Base-by-base conservation (phyloP, 2,113 vertebrate genomes). In the Xiphophorus hellerii region DNA sequence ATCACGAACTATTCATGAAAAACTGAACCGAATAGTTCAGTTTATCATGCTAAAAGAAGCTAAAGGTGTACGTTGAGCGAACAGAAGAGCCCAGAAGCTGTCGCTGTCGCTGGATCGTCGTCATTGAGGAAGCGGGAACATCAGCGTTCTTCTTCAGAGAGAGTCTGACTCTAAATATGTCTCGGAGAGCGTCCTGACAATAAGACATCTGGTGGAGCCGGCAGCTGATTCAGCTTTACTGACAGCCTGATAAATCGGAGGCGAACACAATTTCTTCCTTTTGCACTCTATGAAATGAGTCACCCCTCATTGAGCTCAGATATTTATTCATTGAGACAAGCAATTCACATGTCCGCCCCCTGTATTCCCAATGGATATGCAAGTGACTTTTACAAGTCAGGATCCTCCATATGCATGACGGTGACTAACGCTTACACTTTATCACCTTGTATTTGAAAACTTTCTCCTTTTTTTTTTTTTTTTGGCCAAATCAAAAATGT, bases 271-370 rank as follows among this genome's bases (percentile, higher is more conserved):
- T 37, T 5, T 44, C 61, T 61, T 63, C 20, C 14, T 48, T 48
- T 48, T 31, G 51, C 27, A 12, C 27, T 20, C 15, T 14, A 14
- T 44, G 22, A 64, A n/a, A 30, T 48, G 61, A 73, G 27, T 73
- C 61, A 73, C 71, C 11, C 20, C 5, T 48, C 17, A 39, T 28
- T 31, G 35, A 72, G 60, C 37, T 62, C 4, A 12, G 71, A 44
- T 25, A 63, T 73, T 73, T 25, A 73, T 48, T 64, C 71, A 73
- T 39, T 29, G 25, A 60, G 70, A 71, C 63, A 31, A 48, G 69
- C 61, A 44, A 48, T 72, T 76, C 60, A 66, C 63, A 66, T 28
- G 25, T 7, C 63, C 27, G 13, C 54, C 51, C 17, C 17, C 69
- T 66, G 62, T 25, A 66, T 44, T 54, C 29, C 69, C 62, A 71